These are phyloP conservation scores for Sebastes steindachneri DNA, from an alignment of 2,797 vertebrate genomes.

Conservation along the genomic window DNA sequence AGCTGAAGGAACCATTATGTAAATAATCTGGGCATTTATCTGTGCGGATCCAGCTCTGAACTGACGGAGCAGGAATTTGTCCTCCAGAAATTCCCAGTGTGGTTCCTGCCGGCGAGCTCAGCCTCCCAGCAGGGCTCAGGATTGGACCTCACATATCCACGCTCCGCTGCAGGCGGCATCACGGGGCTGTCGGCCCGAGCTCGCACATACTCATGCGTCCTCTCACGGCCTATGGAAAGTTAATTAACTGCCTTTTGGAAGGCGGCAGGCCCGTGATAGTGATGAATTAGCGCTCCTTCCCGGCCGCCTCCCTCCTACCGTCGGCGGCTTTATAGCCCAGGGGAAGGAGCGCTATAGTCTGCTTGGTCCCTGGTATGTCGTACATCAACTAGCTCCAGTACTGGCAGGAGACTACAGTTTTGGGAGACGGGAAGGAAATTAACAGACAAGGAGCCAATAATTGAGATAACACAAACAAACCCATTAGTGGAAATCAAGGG, in stretches of 20 bases:
- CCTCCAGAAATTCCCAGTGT: conserved; percentile 28
- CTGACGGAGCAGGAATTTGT: conserved; percentile 4
- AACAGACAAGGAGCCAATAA: conserved; percentile 19
- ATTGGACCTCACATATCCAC: conserved; percentile 15
- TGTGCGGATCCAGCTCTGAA: neutral
- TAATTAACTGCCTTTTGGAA: conserved; percentile 78
- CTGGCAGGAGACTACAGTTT: neutral
- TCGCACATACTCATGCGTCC: conserved; percentile 35
- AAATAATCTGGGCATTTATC: conserved; percentile 38
- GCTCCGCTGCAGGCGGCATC: conserved; percentile 35
- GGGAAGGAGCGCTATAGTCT: conserved; percentile 4
- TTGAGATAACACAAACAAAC: conserved; percentile 47
- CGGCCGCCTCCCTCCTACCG: conserved; percentile 23
- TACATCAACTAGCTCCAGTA: conserved; percentile 5
- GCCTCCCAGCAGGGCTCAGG: neutral
- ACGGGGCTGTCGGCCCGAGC: conserved; percentile 17
- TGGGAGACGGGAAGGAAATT: neutral
- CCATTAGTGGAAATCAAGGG: conserved; percentile 39
- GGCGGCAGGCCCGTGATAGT: conserved; percentile 64
- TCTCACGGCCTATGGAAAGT: conserved; percentile 66
- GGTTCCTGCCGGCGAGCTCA: neutral
- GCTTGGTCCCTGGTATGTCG: neutral
- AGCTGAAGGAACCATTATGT: conserved; percentile 14
- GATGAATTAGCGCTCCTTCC: conserved; percentile 76
- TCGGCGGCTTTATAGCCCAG: conserved; percentile 3